Conservation (phyloP, 2,113 vertebrate species). For the Silurus glanis region DNA sequence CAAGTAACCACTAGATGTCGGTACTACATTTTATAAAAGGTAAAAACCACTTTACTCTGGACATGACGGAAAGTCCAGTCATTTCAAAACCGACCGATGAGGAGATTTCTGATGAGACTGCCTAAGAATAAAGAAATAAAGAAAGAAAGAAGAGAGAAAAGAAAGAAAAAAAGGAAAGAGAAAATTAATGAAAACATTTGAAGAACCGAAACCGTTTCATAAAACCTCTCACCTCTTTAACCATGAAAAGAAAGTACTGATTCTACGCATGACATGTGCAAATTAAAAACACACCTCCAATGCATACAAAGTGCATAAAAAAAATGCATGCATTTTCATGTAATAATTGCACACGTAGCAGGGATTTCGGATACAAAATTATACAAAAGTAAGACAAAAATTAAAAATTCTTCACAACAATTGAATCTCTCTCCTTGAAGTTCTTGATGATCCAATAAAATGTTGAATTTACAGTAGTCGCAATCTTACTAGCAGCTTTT, state of each 20-base stretch:
- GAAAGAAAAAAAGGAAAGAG: not conserved
- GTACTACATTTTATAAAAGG: not conserved
- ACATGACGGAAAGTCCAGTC: slow-evolving; percentile 1
- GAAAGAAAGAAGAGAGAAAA: not conserved
- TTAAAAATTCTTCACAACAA: no score
- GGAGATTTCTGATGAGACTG: slow-evolving; percentile 25
- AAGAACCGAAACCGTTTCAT: not conserved
- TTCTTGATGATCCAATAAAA: no score
- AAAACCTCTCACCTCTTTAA: slow-evolving; percentile 15
- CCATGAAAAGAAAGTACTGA: slow-evolving; percentile 8
- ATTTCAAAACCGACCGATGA: slow-evolving; percentile 24
- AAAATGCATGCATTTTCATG: not conserved
- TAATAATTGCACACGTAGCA: not conserved
- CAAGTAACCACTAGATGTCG: slow-evolving; percentile 12
- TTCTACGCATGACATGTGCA: no score
- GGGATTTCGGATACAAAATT: not conserved
- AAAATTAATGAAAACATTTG: not conserved
- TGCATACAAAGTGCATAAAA: not conserved
- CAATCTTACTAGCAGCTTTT: no score
- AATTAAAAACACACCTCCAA: not conserved
- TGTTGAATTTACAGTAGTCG: no score
- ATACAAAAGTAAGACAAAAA: no score
- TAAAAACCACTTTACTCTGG: slow-evolving; percentile 27
- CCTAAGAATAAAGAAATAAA: slow-evolving; percentile 12
- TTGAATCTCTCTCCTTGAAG: no score